A percentile compares a stretch with the other conserved stretches of the same genome.
phyloP scores from a whole-genome alignment of 2,113 vertebrate genomes.

The Picathartes gymnocephalus region DNA sequence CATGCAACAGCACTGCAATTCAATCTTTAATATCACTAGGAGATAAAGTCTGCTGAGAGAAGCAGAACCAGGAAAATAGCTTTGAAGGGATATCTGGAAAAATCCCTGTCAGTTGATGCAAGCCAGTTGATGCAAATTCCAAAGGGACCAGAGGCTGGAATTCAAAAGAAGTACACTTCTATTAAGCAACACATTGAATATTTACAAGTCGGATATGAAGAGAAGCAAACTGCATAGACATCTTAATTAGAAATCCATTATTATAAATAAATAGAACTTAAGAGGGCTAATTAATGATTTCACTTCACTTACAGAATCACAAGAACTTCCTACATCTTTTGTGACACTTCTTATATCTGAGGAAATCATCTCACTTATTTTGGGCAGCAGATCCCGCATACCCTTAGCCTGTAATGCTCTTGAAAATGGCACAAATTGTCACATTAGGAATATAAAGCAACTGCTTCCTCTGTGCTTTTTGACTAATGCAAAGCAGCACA shows the following conservation, averaged over 20 bases:
- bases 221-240: neutral
- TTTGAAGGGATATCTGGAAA: neutral
- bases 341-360: neutral
- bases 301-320: neutral
- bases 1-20: neutral
- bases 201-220: neutral
- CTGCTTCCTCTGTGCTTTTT: neutral
- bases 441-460: neutral
- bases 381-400: neutral
- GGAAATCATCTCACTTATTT: neutral
- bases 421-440: neutral
- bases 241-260: neutral
- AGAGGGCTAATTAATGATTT: neutral
- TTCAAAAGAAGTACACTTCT: constrained; percentile 1
- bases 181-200: neutral
- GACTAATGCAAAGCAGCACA: neutral
- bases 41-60: constrained; percentile 9
- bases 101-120: neutral
- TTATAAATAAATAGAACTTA: neutral
- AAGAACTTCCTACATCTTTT: neutral
- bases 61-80: neutral
- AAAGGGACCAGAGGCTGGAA: constrained; percentile 13
- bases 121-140: neutral
- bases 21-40: neutral
- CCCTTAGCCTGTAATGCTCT: neutral